Base-by-base conservation (phyloP, 2,888 invertebrate genomes). In the Gastrophysa polygoni region DNA sequence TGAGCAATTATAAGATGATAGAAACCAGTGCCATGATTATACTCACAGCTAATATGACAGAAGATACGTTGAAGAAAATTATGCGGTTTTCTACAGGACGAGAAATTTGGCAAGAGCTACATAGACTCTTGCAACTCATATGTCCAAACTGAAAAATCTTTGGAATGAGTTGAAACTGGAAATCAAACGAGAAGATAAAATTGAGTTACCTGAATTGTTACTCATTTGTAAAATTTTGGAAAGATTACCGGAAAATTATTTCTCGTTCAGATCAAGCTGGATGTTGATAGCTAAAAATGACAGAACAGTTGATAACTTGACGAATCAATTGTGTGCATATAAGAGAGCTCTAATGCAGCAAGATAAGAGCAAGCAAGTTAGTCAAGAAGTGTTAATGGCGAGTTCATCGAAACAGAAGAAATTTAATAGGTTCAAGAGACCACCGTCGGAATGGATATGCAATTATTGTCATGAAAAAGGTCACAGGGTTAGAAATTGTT, bases 261-360 rank as follows among this genome's bases (percentile, higher is more conserved):
- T 62, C 18, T 61, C 56, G 3, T 62, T 63, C 29, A 63, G 62
- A 38, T 63, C 63, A 2, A 63, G 55, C 47, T 63, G 56, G 63
- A 61, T 62, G 59, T 49, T 63, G 14, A 61, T 61, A 4, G 38
- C 48, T 29, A 61, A 49, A 11, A 38, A n/a, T 17, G 61, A 62
- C 2, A 28, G 46, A 17, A 62, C 57, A 32, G 47, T 46, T 16
- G 44, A 63, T 8, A 62, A 48, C 51, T 32, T 62, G 4, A 62
- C 63, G n/a, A 58, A 58, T 52, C 34, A 58, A 18, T 17, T 58
- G 3, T 54, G 44, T 47, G 46, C 59, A 3, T 29, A 59, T 20
- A 44, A 59, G 48, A 55, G 10, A 55, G 55, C 54, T 10, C 20
- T 44, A 0, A 16, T n/a, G 7, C 24, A 28, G 28, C 50, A 50